Base-by-base conservation (phyloP, 2,113 vertebrate genomes). In the Verasper variegatus region DNA sequence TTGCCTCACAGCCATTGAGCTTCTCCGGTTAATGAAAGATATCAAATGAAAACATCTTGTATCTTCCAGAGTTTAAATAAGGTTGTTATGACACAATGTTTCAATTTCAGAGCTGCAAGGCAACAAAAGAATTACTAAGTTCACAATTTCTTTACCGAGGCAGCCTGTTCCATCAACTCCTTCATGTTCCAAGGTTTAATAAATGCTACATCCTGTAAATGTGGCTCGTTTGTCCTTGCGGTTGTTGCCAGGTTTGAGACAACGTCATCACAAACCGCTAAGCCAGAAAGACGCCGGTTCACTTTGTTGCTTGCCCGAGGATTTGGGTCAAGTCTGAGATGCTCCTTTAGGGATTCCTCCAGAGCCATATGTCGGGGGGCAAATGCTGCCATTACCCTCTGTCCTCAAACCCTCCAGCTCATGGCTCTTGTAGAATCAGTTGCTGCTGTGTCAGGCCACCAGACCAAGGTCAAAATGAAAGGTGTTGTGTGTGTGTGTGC, bases 301-400 rank as follows among this genome's bases (percentile, higher is more conserved):
- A 17, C 27, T 64, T 68, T 68, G 74, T 78, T 3, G 21, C 78
- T 68, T 6, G 21, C 66, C 66, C 61, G 69, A 75, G 78, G 82
- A 91, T 83, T 54, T 82, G 55, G 87, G 86, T 88, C 83, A 81
- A 77, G 71, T 64, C 63, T n/a, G 45, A 67, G 68, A 68, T 31
- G 17, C 45, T 81, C 77, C 79, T 78, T 42, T 55, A 65, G 64
- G 83, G 76, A 71, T 76, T 89, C 66, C 80, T 60, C 75, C 54
- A 35, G 49, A 20, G n/a, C 83, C 88, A 80, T 85, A 74, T 90
- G 86, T 79, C 68, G 70, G 27, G 68, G 68, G 68, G 62, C 74
- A 82, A 83, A n/a, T 42, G 83, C 31, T 67, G 78, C 78, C 68
- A n/a, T 72, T 51, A 51, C 72, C 81, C 73, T 66, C 57, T 74